A percentile compares a stretch with the other conserved stretches of the same genome.
phyloP scores from a whole-genome alignment of 2,797 vertebrate genomes.

The Microcaecilia unicolor region DNA sequence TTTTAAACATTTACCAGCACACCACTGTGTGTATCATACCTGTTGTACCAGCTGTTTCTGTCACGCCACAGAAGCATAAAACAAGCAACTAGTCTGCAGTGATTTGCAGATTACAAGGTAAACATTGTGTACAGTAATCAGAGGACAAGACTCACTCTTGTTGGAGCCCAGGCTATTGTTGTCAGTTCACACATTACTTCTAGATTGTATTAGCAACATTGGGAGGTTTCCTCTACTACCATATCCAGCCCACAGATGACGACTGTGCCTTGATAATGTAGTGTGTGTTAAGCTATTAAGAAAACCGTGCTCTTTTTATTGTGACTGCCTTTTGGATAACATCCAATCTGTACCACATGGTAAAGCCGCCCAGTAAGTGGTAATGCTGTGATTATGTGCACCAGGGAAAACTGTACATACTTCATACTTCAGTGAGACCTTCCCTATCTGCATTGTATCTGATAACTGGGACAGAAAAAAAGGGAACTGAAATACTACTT shows the following conservation, averaged over 20 bases:
- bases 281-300: conserved; percentile 1
- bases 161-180: conserved; percentile 3
- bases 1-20: too few species aligned
- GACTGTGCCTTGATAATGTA: background rate
- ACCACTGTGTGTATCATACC: too few species aligned
- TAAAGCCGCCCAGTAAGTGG: too few species aligned
- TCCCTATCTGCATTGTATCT: conserved; percentile 5
- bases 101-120: background rate
- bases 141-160: conserved; percentile 1
- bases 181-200: conserved; percentile 11
- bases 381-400: conserved; percentile 1
- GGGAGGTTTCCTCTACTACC: conserved; percentile 2
- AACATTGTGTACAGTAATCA: background rate
- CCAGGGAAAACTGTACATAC: conserved; percentile 10
- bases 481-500: conserved; percentile 2
- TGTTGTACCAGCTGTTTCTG: too few species aligned
- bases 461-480: background rate
- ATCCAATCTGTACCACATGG: too few species aligned
- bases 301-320: too few species aligned
- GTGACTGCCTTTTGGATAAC: too few species aligned
- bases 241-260: conserved; percentile 3
- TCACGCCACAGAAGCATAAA: too few species aligned
- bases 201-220: conserved; percentile 10
- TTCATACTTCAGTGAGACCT: conserved; percentile 1
- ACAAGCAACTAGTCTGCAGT: background rate